Evolutionary conservation across 2,113 vertebrate genomes (phyloP).

Genomic region (Gracilinanus agilis): DNA sequence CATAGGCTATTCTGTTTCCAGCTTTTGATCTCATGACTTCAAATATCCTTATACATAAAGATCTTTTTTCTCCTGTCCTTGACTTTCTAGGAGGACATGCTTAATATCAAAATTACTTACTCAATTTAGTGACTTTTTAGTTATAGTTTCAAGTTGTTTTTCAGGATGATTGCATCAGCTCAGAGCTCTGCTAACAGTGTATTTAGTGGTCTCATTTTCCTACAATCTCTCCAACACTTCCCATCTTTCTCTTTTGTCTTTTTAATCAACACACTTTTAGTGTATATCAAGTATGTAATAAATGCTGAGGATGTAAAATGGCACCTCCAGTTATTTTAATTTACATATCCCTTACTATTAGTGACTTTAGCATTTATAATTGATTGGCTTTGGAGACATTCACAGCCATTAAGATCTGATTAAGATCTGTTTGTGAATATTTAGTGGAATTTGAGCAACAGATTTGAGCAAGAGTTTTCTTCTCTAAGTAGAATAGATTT

Average conservation of each 20-base stretch:
- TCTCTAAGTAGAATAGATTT: background rate
- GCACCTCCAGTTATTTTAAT: background rate
- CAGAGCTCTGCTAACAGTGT: background rate
- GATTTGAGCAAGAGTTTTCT: background rate
- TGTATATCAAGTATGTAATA: background rate
- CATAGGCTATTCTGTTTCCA: background rate
- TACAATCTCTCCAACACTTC: background rate
- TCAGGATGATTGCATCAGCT: background rate
- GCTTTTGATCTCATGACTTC: background rate
- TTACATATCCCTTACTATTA: background rate
- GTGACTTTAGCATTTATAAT: background rate
- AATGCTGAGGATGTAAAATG: background rate
- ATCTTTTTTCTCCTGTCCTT: background rate
- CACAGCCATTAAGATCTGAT: too few relatives aligned
- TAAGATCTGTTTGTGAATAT: background rate
- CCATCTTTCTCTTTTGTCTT: background rate
- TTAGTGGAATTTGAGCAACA: background rate
- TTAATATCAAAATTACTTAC: background rate
- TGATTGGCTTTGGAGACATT: too few relatives aligned
- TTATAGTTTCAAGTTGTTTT: background rate
- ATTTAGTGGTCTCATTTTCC: background rate
- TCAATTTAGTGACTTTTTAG: background rate
- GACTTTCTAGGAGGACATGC: background rate
- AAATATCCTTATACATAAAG: background rate
- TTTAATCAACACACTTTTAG: background rate